Evolutionary conservation across 2,113 vertebrate species (phyloP), one percentile per base, ranked within the genome.

Genomic region (Leptobrachium ailaonicum): DNA sequence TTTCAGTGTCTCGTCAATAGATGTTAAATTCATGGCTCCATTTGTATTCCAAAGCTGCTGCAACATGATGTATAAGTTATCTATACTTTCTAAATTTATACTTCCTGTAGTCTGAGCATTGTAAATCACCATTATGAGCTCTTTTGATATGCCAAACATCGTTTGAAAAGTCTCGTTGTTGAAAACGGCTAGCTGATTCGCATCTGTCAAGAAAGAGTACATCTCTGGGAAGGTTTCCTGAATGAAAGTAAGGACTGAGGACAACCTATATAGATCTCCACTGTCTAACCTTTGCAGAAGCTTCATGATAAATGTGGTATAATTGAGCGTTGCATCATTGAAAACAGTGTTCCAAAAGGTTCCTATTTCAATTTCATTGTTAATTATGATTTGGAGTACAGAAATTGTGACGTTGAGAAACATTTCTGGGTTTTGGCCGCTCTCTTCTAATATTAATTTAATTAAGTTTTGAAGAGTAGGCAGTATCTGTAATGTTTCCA

Each of bases 41-140:
- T 13, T 64, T 53, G 68, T 44, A 10, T 71, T 71, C 76, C 76
- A 79, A 6, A 32, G 5, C 12, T 79, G 58, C 8, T 71, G 68
- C 6, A 79, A 14, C 20, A 90, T 81, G 67, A 84, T 89, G 85
- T 84, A 85, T 79, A 87, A 82, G 71, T 86, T 80, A 80, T 84
- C 81, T 83, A 89, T 83, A 85, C 85, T 82, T 83, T 87, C 75
- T 60, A 83, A 85, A 85, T 83, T 84, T 79, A 90, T 83, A 75
- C 60, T 58, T 68, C 85, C 79, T 71, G 76, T 85, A 82, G 83
- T 83, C 79, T 84, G 78, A 84, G 85, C 82, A 84, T 85, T 82
- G 83, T n/a, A 73, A 69, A 76, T 74, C 83, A 83, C 83, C 78
- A 75, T 82, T 77, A 85, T 85, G 87, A 85, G 83, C 82, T 83